Evolutionary conservation across 2,888 invertebrate genomes (phyloP).

Genomic region (Sinodicranocentrus sp.): DNA sequence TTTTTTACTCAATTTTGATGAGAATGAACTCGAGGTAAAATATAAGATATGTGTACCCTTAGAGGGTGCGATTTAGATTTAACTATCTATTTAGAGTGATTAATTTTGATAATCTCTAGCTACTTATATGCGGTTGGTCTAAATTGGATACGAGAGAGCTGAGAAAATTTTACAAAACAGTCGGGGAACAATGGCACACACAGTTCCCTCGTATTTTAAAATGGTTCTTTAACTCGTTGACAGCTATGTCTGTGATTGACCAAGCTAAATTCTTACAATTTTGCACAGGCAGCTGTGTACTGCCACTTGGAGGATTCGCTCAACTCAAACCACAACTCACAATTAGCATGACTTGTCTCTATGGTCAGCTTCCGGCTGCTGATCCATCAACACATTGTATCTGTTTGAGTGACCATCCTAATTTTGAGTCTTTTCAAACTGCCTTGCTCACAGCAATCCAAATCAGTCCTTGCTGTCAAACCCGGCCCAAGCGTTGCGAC

Average conservation of each 20-base stretch:
- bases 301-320: conserved; percentile 79
- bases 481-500: conserved; percentile 17
- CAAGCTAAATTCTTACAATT: conserved; percentile 80
- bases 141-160: conserved; percentile 23
- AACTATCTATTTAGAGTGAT: background rate
- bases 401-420: conserved; percentile 79
- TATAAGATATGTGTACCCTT: too few relatives aligned
- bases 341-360: conserved; percentile 78
- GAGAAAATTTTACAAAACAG: conserved; percentile 7
- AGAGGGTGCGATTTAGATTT: background rate
- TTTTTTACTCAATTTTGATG: conserved; percentile 95
- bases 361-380: conserved; percentile 79
- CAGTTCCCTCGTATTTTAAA: conserved; percentile 79
- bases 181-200: conserved; percentile 68
- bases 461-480: conserved; percentile 80
- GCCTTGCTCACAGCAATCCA: conserved; percentile 78
- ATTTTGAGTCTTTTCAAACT: conserved; percentile 79
- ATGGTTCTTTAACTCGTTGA: conserved; percentile 80
- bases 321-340: conserved; percentile 79
- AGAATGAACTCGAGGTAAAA: conserved; percentile 97
- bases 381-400: conserved; percentile 80
- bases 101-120: conserved; percentile 11
- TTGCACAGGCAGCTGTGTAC: conserved; percentile 79
- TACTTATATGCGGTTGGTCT: conserved; percentile 53
- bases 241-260: conserved; percentile 79